These are phyloP conservation scores for Machimus rusticus DNA, from an alignment of 2,888 invertebrate genomes.

Conservation along the genomic window DNA sequence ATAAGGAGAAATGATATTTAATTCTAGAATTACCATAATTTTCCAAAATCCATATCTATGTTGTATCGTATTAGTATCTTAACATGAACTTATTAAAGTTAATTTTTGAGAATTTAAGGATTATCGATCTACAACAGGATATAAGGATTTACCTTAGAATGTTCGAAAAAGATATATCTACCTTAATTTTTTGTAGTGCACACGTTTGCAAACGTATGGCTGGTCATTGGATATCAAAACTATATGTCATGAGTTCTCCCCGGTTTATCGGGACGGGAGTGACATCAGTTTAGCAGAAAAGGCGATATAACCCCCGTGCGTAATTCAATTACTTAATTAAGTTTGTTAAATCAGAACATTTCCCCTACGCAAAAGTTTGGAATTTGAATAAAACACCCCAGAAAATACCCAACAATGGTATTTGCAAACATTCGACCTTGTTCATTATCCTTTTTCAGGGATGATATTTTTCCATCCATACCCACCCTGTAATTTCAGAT, in stretches of 20 bases:
- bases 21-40: no score
- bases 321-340: not conserved
- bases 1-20: no score
- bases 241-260: not conserved
- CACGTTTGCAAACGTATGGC: no score
- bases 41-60: no score
- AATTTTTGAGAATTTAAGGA: no score
- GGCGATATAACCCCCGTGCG: not conserved
- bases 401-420: not conserved
- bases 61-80: no score
- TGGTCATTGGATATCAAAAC: no score
- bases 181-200: no score
- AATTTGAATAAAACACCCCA: not conserved
- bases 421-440: not conserved
- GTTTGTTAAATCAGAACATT: not conserved
- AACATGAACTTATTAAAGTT: no score
- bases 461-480: not conserved
- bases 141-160: no score
- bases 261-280: not conserved
- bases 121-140: no score
- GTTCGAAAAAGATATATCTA: no score
- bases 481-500: not conserved
- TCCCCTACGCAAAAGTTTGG: not conserved
- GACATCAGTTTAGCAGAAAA: not conserved
- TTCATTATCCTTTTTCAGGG: not conserved